phyloP scores from a whole-genome alignment of 1,140 invertebrate species.

The Colletes latitarsis region DNA sequence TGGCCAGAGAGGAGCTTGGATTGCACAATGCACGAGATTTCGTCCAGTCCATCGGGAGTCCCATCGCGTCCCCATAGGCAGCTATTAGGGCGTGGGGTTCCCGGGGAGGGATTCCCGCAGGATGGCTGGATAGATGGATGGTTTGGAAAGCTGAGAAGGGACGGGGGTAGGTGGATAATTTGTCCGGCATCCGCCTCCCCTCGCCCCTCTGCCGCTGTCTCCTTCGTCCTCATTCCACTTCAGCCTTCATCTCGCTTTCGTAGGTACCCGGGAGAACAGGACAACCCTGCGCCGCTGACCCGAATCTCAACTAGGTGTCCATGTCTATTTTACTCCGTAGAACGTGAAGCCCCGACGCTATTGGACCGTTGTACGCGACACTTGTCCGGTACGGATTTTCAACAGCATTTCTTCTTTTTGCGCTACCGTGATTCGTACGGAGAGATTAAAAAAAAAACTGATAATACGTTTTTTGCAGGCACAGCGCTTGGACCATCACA shows the following conservation, averaged over 20 bases:
- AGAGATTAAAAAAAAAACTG: too few species aligned
- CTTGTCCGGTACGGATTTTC: slow-evolving; percentile 2
- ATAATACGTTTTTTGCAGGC: too few species aligned
- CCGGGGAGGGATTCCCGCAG: slow-evolving; percentile 47
- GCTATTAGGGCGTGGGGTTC: slow-evolving; percentile 69
- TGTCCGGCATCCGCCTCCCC: slow-evolving; percentile 66
- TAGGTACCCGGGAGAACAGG: slow-evolving; percentile 25
- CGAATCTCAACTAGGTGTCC: slow-evolving; percentile 76
- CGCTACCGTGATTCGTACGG: too few species aligned
- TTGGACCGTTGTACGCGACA: background rate
- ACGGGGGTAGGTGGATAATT: slow-evolving; percentile 73
- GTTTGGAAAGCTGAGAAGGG: slow-evolving; percentile 55
- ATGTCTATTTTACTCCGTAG: slow-evolving; percentile 57
- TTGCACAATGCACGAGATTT: slow-evolving; percentile 75
- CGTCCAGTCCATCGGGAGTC: slow-evolving; percentile 72
- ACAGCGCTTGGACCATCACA: too few species aligned
- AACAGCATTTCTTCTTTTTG: background rate
- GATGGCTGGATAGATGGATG: slow-evolving; percentile 52
- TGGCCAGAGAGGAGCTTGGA: slow-evolving; percentile 27
- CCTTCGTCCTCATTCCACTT: slow-evolving; percentile 20
- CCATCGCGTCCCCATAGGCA: slow-evolving; percentile 67
- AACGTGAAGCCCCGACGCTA: slow-evolving; percentile 1
- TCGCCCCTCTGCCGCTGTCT: slow-evolving; percentile 1
- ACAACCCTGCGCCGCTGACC: slow-evolving; percentile 69
- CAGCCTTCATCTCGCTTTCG: slow-evolving; percentile 27